Conservation (phyloP, 2,888 invertebrate species). For the Drepana falcataria region DNA sequence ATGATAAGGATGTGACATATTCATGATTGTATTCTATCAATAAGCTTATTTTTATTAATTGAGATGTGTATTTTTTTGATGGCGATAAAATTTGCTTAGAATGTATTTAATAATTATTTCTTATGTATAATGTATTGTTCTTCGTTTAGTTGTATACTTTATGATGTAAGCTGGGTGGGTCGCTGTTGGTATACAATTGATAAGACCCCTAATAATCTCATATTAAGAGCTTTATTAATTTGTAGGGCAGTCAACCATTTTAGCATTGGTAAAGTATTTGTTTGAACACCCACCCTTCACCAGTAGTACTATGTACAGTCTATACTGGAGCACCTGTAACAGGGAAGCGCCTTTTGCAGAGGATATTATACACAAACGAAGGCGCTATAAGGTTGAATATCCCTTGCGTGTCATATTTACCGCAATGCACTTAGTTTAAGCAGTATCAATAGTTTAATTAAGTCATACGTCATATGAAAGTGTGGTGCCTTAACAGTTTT, state of each 20-base stretch:
- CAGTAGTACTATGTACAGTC: not conserved
- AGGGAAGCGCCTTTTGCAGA: not conserved
- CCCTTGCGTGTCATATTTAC: not conserved
- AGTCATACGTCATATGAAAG: slow-evolving; percentile 12
- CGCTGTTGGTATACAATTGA: too few species aligned
- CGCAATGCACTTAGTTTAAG: slow-evolving; percentile 1
- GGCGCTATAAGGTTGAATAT: not conserved
- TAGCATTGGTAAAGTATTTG: too few species aligned
- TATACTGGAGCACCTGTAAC: too few species aligned
- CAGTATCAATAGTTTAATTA: slow-evolving; percentile 5
- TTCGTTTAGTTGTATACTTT: too few species aligned
- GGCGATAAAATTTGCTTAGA: too few species aligned
- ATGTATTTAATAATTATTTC: not conserved
- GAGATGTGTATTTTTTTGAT: slow-evolving; percentile 14
- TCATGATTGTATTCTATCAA: slow-evolving; percentile 5
- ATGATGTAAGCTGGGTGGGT: too few species aligned
- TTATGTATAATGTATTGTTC: not conserved
- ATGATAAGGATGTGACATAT: slow-evolving; percentile 2
- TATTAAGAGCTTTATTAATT: too few species aligned
- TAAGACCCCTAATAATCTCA: too few species aligned
- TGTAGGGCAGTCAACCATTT: too few species aligned
- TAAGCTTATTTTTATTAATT: slow-evolving; percentile 9
- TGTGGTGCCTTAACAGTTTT: slow-evolving; percentile 28
- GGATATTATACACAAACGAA: not conserved
- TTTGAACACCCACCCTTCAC: too few species aligned